A percentile compares a stretch with the other conserved stretches of the same genome.
phyloP scores from a whole-genome alignment of 2,888 invertebrate species.

The Stenchaetothrips biformis region DNA sequence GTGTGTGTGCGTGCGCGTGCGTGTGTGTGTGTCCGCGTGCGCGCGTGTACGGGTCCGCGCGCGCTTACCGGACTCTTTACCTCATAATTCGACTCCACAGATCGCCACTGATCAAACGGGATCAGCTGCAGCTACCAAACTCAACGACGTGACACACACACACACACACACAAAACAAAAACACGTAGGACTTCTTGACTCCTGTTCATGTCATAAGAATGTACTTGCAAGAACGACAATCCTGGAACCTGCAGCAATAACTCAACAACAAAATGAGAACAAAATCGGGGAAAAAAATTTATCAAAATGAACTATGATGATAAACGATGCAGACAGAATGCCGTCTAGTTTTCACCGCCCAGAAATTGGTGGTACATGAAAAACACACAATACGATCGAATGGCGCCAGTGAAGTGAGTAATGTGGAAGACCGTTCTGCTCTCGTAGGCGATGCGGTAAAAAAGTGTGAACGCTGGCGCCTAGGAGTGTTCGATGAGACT shows the following conservation, averaged over 20 bases:
- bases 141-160: not conserved
- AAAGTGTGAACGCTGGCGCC: not conserved
- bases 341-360: not conserved
- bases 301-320: too few relatives aligned
- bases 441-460: not conserved
- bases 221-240: too few relatives aligned
- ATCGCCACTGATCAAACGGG: not conserved
- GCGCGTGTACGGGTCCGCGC: not conserved
- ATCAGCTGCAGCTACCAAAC: not conserved
- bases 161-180: not conserved
- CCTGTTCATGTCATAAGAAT: too few relatives aligned
- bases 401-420: not conserved
- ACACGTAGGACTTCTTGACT: too few relatives aligned
- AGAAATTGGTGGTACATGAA: not conserved
- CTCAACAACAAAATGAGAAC: too few relatives aligned
- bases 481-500: not conserved
- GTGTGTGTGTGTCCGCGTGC: not conserved
- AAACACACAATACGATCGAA: not conserved
- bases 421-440: not conserved
- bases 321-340: too few relatives aligned
- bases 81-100: conserved; percentile 10
- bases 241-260: too few relatives aligned
- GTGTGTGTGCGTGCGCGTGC: not conserved
- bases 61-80: not conserved
- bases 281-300: not conserved